Evolutionary conservation across 2,797 vertebrate species (phyloP), one percentile per base, ranked within the genome.

Genomic region (Nannoperca australis): DNA sequence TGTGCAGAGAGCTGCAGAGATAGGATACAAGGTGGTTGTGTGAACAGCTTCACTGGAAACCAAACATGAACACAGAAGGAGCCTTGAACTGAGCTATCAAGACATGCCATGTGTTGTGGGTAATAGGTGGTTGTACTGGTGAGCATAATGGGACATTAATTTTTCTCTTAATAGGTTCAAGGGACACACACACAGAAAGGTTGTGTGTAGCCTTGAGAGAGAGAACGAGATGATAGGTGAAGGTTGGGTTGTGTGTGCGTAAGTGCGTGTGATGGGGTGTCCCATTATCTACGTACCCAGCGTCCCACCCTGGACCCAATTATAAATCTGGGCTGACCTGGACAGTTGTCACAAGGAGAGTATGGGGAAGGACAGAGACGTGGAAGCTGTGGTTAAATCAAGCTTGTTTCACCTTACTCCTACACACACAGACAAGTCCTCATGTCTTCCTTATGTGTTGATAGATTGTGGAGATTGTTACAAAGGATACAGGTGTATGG

Each of bases 311-410:
- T 70, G 68, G 83, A 90, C 88, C 87, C 88, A 92, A 90, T 91
- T 93, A 92, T 85, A 89, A 89, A 82, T 85, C 83, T 82, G 73
- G 63, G 30, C 56, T 85, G 85, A 89, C 73, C 77, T 73, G 74
- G 44, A 86, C 85, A n/a, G 61, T 54, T 63, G 73, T 80, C 38
- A 70, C 62, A 65, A 75, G 81, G 71, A 76, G 76, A 76, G 80
- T 45, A 61, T 13, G 15, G 8, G 75, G 55, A 84, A 86, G 84
- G 83, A 85, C 82, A 81, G 65, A 73, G 69, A 67, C 3, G 1
- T 22, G 77, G 53, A 83, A 83, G 55, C 71, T 73, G 70, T 79
- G 58, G 79, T 88, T 89, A 89, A 83, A 88, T 78, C 73, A 87
- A 79, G 54, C 58, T 61, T 49, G 30, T 50, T 74, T 72, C 22